These are phyloP conservation scores for Conus betulinus DNA, from an alignment of 1,140 invertebrate species.

Conservation along the genomic window DNA sequence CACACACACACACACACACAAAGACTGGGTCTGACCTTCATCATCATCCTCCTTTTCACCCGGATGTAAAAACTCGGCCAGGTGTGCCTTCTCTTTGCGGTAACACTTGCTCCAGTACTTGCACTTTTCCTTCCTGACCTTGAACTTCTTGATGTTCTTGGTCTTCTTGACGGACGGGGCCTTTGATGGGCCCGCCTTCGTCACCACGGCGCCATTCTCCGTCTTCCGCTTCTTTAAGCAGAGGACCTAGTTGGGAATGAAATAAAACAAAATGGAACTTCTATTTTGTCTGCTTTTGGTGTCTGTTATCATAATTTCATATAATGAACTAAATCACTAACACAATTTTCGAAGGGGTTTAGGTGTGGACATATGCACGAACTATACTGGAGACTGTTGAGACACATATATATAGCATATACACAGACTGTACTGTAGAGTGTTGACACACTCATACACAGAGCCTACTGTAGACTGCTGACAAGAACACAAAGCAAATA, in stretches of 20 bases:
- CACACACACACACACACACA: no score
- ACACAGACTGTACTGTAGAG: no score
- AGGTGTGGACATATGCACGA: no score
- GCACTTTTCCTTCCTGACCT: constrained; percentile 55
- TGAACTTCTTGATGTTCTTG: constrained; percentile 9
- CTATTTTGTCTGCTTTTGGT: no score
- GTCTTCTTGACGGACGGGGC: constrained; percentile 19
- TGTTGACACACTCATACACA: no score
- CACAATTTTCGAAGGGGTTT: no score
- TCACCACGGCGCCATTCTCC: neutral
- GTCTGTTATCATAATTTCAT: no score
- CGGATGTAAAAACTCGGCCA: constrained; percentile 44
- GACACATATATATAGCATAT: no score
- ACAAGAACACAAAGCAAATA: no score
- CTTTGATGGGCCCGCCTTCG: neutral
- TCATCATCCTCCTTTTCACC: constrained; percentile 44
- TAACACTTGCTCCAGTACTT: constrained; percentile 70
- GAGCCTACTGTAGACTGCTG: no score
- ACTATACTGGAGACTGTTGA: no score
- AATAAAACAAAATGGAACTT: neutral
- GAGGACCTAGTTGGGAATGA: neutral
- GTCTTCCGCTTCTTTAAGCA: constrained; percentile 25
- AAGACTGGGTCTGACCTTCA: neutral
- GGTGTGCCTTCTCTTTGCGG: constrained; percentile 60
- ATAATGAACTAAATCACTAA: no score